Evolutionary conservation across 2,797 vertebrate genomes (phyloP).

Genomic region (Ispidina picta): DNA sequence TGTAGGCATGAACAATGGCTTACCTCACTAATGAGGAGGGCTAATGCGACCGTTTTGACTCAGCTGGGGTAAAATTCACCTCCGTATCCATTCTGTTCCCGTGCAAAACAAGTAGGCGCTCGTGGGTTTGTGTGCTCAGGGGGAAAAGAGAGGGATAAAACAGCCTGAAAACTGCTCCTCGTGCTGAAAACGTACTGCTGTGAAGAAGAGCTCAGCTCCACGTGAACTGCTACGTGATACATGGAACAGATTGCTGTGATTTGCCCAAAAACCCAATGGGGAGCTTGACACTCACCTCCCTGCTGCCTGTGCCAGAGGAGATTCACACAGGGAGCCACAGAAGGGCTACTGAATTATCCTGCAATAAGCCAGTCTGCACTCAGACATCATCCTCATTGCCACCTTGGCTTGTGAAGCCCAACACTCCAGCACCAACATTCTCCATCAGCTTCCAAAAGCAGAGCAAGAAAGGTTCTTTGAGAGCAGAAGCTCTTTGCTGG

Average conservation of each 20-base stretch:
- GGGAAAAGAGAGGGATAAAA: background rate
- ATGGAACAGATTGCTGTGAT: background rate
- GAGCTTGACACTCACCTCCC: background rate
- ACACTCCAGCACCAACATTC: background rate
- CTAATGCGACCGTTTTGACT: background rate
- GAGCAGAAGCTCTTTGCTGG: background rate
- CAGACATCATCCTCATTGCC: background rate
- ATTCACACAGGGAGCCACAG: background rate
- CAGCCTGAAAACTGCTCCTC: background rate
- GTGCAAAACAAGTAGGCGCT: background rate
- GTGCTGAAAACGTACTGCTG: background rate
- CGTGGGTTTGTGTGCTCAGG: fast-evolving
- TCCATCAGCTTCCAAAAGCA: background rate
- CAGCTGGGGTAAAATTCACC: background rate
- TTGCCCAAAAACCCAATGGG: background rate
- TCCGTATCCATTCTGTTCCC: background rate
- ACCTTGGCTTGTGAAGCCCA: background rate
- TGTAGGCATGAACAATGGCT: background rate
- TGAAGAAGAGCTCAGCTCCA: background rate
- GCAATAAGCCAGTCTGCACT: background rate
- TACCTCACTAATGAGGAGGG: background rate
- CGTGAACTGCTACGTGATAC: background rate
- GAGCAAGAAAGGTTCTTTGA: background rate
- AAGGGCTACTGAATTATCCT: background rate
- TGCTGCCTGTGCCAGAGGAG: background rate